Conservation (phyloP, 2,888 invertebrate genomes). For the Chelonus formosanus region DNA sequence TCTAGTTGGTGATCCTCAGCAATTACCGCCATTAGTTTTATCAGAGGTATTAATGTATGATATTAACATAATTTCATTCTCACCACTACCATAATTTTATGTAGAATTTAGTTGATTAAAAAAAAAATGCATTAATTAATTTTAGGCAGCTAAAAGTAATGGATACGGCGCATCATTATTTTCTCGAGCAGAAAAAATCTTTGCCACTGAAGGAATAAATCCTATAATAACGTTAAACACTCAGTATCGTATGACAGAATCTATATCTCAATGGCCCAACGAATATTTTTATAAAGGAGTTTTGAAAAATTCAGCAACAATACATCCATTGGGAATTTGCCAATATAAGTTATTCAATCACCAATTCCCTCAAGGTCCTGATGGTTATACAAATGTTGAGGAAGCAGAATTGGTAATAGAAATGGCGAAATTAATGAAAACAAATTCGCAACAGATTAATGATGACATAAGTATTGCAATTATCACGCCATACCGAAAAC, state of each 20-base stretch:
- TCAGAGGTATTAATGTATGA: neutral
- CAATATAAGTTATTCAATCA: slow-evolving; percentile 70
- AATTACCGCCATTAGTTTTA: slow-evolving; percentile 81
- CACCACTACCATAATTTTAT: neutral
- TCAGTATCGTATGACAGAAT: slow-evolving; percentile 88
- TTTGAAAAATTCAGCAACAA: slow-evolving; percentile 59
- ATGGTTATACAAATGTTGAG: slow-evolving; percentile 66
- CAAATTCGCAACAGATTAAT: slow-evolving; percentile 53
- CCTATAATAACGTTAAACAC: slow-evolving; percentile 70
- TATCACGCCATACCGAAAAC: slow-evolving; percentile 76
- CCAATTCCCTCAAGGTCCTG: slow-evolving; percentile 59
- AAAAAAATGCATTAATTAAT: slow-evolving; percentile 69
- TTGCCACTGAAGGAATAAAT: slow-evolving; percentile 59
- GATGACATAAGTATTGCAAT: slow-evolving; percentile 68
- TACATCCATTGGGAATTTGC: slow-evolving; percentile 43
- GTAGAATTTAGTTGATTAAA: slow-evolving; percentile 64
- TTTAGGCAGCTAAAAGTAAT: too few species aligned
- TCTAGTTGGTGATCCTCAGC: slow-evolving; percentile 86
- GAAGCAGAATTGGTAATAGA: slow-evolving; percentile 73
- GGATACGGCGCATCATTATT: slow-evolving; percentile 71
- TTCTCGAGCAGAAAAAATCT: slow-evolving; percentile 73
- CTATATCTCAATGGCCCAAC: slow-evolving; percentile 83
- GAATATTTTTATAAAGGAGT: slow-evolving; percentile 73
- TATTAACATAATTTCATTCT: neutral
- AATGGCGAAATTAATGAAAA: slow-evolving; percentile 63